Conservation (phyloP, 2,888 invertebrate genomes). For the Ephialtes manifestator region DNA sequence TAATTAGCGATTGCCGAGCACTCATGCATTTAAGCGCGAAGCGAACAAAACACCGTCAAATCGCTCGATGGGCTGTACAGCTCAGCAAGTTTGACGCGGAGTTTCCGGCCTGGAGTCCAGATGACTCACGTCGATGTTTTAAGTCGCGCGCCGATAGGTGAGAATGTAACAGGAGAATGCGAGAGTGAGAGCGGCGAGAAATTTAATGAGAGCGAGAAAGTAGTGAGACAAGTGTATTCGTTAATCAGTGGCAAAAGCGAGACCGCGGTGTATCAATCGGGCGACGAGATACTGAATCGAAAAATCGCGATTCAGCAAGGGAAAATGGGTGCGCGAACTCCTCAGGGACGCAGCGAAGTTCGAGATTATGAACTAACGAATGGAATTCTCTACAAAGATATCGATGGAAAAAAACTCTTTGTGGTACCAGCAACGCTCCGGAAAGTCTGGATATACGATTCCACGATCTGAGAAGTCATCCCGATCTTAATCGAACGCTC, state of each 20-base stretch:
- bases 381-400: slow-evolving; percentile 49
- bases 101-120: slow-evolving; percentile 62
- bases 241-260: not conserved
- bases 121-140: slow-evolving; percentile 74
- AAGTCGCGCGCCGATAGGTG: slow-evolving; percentile 65
- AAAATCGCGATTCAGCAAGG: slow-evolving; percentile 8
- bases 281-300: slow-evolving; percentile 1
- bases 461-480: slow-evolving; percentile 72
- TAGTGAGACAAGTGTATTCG: not conserved
- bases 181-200: slow-evolving; percentile 12
- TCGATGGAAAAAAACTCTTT: slow-evolving; percentile 33
- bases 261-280: not conserved
- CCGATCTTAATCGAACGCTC: slow-evolving; percentile 68
- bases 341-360: not conserved
- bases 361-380: slow-evolving; percentile 36
- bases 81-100: slow-evolving; percentile 71
- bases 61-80: slow-evolving; percentile 70
- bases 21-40: slow-evolving; percentile 64
- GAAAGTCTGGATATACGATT: slow-evolving; percentile 62
- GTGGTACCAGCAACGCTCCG: slow-evolving; percentile 41
- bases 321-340: not conserved
- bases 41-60: slow-evolving; percentile 53
- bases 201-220: not conserved
- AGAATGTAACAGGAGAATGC: not conserved
- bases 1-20: slow-evolving; percentile 68